These are phyloP conservation scores for Gymnopithys bicolor DNA, from an alignment of 2,797 vertebrate species.

Conservation along the genomic window DNA sequence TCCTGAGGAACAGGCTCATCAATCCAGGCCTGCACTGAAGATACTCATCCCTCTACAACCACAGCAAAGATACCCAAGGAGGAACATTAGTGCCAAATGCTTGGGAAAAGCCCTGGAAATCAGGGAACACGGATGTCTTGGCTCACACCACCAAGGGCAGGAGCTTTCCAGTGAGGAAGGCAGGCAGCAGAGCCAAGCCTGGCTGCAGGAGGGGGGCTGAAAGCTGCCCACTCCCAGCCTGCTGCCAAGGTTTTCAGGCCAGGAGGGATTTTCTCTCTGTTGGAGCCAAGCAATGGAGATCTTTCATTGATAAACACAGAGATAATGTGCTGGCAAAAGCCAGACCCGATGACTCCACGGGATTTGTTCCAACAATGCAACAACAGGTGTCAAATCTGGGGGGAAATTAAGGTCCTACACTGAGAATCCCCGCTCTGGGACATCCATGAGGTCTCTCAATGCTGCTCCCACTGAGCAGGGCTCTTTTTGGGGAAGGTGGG, in stretches of 20 bases:
- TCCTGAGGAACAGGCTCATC: not conserved
- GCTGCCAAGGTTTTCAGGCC: not conserved
- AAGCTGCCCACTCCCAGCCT: not conserved
- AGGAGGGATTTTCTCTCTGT: not conserved
- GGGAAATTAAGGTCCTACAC: not conserved
- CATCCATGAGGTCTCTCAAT: not conserved
- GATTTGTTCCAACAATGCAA: fast-evolving
- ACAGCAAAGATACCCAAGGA: fast-evolving
- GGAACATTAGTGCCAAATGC: not conserved
- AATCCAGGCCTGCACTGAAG: not conserved
- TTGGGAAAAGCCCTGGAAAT: not conserved
- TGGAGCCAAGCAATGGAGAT: not conserved
- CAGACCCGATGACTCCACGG: not conserved
- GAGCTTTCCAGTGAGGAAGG: not conserved
- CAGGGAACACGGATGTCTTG: not conserved
- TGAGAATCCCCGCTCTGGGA: not conserved
- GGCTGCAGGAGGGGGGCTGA: not conserved
- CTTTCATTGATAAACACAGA: not conserved
- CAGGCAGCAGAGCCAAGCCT: not conserved
- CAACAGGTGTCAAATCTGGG: fast-evolving
- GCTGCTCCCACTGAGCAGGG: fast-evolving
- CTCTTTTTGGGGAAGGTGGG: not conserved
- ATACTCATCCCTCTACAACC: not conserved
- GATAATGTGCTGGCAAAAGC: not conserved
- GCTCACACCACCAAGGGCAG: not conserved